Evolutionary conservation across 2,888 invertebrate species (phyloP).

Genomic region (Acanthosepion esculentum): DNA sequence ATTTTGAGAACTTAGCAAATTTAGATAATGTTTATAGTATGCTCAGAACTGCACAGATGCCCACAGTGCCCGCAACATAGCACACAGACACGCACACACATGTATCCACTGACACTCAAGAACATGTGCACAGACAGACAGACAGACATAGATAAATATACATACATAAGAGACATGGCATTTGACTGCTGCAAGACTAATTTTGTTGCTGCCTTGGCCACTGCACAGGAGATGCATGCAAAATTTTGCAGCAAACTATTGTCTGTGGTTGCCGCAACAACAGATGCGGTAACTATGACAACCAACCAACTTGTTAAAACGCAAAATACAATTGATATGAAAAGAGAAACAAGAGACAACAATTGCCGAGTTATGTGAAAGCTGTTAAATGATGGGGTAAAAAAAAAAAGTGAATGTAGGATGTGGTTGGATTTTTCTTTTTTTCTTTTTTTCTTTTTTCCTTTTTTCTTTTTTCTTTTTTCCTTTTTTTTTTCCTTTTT

Average conservation of each 20-base stretch:
- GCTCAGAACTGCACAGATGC: slow-evolving; percentile 60
- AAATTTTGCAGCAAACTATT: background rate
- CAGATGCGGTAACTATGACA: background rate
- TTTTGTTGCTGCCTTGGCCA: background rate
- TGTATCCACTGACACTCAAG: background rate
- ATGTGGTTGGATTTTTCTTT: background rate
- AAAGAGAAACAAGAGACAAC: no score
- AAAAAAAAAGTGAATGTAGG: background rate
- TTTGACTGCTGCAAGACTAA: background rate
- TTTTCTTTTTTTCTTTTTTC: background rate
- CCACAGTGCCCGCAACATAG: slow-evolving; percentile 53
- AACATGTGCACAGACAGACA: background rate
- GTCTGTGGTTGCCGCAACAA: background rate
- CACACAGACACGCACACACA: slow-evolving; percentile 3
- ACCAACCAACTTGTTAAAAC: background rate
- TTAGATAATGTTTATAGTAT: slow-evolving; percentile 90
- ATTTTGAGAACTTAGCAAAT: slow-evolving; percentile 96
- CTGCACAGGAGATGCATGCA: background rate
- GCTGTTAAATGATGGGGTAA: background rate
- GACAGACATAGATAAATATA: background rate
- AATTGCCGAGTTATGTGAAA: background rate
- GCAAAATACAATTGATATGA: no score
- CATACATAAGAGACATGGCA: background rate
- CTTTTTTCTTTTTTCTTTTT: background rate
- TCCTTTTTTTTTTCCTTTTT: background rate